These are phyloP conservation scores for Pseudotriccus pelzelni DNA, from an alignment of 2,797 vertebrate species.

Conservation along the genomic window DNA sequence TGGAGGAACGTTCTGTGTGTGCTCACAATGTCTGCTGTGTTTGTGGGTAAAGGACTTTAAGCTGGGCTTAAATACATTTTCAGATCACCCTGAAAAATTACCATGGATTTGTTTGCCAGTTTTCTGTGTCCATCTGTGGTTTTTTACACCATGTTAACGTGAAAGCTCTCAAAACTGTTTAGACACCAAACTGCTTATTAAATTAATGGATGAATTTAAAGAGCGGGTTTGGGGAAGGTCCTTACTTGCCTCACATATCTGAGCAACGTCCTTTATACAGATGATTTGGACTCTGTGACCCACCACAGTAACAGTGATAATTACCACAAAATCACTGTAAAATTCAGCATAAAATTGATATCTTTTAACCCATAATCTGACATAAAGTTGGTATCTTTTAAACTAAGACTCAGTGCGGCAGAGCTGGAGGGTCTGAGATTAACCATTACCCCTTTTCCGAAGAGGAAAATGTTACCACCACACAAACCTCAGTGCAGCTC, in stretches of 20 bases:
- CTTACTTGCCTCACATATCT: background rate
- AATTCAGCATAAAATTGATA: background rate
- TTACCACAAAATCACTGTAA: background rate
- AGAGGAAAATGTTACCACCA: background rate
- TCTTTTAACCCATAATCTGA: background rate
- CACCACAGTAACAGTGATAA: background rate
- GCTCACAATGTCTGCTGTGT: fast-evolving
- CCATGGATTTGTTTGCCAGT: background rate
- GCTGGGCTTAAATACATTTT: background rate
- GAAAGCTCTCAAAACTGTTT: background rate
- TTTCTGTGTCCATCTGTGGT: background rate
- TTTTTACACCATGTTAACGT: background rate
- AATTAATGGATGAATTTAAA: background rate
- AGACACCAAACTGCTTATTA: background rate
- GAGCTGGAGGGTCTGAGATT: background rate
- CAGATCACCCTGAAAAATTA: background rate
- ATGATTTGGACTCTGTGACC: background rate
- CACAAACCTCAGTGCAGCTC: background rate
- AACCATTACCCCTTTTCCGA: background rate
- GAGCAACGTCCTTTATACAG: background rate
- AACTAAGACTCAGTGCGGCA: background rate
- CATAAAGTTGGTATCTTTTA: background rate
- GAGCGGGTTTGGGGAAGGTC: background rate
- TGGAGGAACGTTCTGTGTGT: fast-evolving
- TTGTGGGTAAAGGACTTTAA: background rate